Evolutionary conservation across 2,797 vertebrate genomes (phyloP).

Genomic region (Urocyon cinereoargenteus): DNA sequence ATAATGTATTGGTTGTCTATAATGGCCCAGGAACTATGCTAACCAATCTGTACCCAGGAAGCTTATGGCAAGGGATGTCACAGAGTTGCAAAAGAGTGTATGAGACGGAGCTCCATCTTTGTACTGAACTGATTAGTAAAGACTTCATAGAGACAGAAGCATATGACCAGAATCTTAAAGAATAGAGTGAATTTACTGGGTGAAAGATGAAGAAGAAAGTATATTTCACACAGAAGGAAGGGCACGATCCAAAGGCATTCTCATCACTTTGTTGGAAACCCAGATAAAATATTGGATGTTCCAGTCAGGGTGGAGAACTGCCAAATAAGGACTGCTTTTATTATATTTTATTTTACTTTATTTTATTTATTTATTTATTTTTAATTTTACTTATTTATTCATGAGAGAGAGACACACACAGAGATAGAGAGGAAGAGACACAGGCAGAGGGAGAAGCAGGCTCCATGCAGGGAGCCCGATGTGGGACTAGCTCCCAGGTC

Average conservation of each 20-base stretch:
- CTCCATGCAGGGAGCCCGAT: too few species aligned
- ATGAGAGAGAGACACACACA: too few species aligned
- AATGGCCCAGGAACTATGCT: background rate
- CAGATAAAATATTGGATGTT: background rate
- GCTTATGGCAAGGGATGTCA: background rate
- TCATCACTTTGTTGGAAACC: background rate
- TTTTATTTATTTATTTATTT: too few species aligned
- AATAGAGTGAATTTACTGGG: background rate
- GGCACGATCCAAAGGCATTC: background rate
- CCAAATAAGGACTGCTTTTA: background rate
- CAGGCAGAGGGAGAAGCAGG: too few species aligned
- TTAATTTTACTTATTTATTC: too few species aligned
- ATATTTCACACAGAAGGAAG: background rate
- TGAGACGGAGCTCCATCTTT: background rate
- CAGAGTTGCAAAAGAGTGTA: background rate
- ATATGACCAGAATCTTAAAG: background rate
- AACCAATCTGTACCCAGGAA: background rate
- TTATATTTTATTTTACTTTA: too few species aligned
- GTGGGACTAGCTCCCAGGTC: too few species aligned
- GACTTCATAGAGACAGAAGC: background rate
- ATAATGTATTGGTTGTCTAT: background rate
- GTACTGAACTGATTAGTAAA: background rate
- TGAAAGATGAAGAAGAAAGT: background rate
- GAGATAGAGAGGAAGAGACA: too few species aligned
- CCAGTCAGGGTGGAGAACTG: background rate